Evolutionary conservation across 2,888 invertebrate species (phyloP), one percentile per base, ranked within the genome.

Genomic region (Pheosia gnoma): DNA sequence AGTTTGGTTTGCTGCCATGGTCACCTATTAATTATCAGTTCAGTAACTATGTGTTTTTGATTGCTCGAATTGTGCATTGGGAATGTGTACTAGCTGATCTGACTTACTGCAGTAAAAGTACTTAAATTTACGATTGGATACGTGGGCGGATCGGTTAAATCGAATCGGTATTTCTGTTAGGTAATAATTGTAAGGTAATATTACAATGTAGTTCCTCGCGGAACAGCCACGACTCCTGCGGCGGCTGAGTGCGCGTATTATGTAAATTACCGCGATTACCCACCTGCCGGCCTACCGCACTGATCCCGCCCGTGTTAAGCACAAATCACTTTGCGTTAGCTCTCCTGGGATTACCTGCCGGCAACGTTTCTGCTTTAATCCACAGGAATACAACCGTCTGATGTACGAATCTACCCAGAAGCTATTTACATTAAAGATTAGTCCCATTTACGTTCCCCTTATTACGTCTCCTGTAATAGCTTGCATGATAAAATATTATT

Each of bases 251-350:
- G 62, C 67, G 47, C 60, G 41, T 59, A 77, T 79, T 81, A 82
- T 81, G 82, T 74, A 80, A 80, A 82, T 82, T 66, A 65, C 63
- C 59, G 57, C 69, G 69, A 78, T 82, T 81, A 81, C 76, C 72
- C 74, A 65, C 65, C 69, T 70, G 66, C 68, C 74, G 67, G 71
- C 70, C 68, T 72, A 67, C 72, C 65, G 47, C 73, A 39, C 66
- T 72, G 71, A 71, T 73, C 68, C 68, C 68, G 57, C 61, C 58
- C 63, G 59, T 68, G 74, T 69, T 80, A 75, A 76, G 75, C 78
- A 76, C 78, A 77, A 81, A 80, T 81, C 80, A 77, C 77, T 77
- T 78, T 74, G 64, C 66, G 67, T 68, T 70, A 71, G 67, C 63
- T 71, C 72, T 66, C 61, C 57, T 11, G 62, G 72, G 60, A 59